Base-by-base conservation (phyloP, 2,797 vertebrate species). In the Etheostoma perlongum region DNA sequence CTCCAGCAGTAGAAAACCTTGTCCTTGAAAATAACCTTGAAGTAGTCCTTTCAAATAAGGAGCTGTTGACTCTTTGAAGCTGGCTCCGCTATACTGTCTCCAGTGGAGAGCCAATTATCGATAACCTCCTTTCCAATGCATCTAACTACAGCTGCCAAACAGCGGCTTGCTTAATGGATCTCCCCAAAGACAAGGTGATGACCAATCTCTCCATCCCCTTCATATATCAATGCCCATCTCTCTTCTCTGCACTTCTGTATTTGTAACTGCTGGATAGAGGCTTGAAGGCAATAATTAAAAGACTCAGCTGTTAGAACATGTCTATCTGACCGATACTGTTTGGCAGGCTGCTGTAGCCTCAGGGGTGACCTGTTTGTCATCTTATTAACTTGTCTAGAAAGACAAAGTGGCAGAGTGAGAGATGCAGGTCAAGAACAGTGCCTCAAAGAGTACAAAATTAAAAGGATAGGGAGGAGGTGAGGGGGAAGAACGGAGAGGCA, bases 51-150 rank as follows among this genome's bases (percentile, higher is more conserved):
- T 57, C 57, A 83, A 86, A 86, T 78, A 72, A 72, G 75, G 74
- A 76, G 60, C 63, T 63, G 84, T 87, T 77, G 87, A 82, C 78
- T 66, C 82, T 87, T 87, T 81, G 83, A 79, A 71, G 77, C 65
- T 46, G 59, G 63, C 74, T 57, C 42, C 5, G 10, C 75, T 55
- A 27, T 60, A 53, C 65, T 58, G 69, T 65, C 58, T 53, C 72
- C 16, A 40, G 58, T 13, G 49, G 49, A 2, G 18, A 71, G 40
- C 69, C 64, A 48, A 69, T 73, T 69, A 76, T 76, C 30, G 65
- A 84, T 73, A 80, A 46, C 51, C 62, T 36, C 25, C 62, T 74
- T 82, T 65, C 52, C 49, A 64, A 75, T 69, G 51, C 54, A 25
- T 82, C 79, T 87, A 87, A 88, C 84, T 88, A 72, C 77, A 85